A percentile compares a stretch with the other conserved stretches of the same genome.
Evolutionary conservation across 1,140 invertebrate genomes (phyloP).

Genomic region (Panulirus ornatus): DNA sequence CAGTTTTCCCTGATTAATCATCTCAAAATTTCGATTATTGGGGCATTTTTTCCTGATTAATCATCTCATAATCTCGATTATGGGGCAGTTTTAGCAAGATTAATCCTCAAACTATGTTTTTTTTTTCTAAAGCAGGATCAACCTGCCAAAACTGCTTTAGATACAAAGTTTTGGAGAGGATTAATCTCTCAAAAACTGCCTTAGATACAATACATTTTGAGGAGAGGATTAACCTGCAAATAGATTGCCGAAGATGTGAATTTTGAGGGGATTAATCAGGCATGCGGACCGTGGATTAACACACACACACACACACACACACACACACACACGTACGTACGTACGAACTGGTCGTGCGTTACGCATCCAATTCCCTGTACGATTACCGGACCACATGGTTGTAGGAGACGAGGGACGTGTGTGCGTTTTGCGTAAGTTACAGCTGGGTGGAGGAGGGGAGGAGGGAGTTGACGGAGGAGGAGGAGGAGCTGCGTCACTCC

Average conservation of each 20-base stretch:
- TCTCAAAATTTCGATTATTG: no score
- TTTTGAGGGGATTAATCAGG: background rate
- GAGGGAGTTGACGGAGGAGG: no score
- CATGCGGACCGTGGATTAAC: background rate
- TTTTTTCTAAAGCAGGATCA: no score
- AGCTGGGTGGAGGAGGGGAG: background rate
- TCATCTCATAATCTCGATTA: no score
- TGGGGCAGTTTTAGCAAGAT: no score
- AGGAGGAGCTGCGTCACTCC: background rate
- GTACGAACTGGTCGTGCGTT: background rate
- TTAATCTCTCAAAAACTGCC: no score
- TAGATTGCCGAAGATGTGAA: background rate
- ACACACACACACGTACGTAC: background rate
- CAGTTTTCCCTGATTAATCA: no score
- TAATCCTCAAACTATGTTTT: no score
- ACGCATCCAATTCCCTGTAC: background rate
- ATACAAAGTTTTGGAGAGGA: no score
- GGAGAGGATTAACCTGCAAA: background rate
- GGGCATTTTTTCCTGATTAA: no score
- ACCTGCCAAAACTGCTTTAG: no score
- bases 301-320: background rate
- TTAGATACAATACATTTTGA: background rate
- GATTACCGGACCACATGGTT: background rate
- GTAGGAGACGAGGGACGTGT: background rate
- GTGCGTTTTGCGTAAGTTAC: no score